Evolutionary conservation across 2,797 vertebrate species (phyloP).

Genomic region (Bufotes viridis): DNA sequence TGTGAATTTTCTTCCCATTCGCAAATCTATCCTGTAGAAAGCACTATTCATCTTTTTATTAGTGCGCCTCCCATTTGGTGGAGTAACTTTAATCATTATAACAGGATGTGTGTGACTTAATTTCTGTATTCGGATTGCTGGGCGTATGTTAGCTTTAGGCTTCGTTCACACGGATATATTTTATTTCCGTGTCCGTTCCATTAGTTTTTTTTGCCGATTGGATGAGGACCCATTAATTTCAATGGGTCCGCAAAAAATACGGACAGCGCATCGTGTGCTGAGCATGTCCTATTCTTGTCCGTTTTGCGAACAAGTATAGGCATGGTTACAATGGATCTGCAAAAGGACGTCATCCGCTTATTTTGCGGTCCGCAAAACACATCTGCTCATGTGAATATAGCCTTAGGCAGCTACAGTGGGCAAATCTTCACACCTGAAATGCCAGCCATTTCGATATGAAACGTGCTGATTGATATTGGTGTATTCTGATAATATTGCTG

Average conservation of each 20-base stretch:
- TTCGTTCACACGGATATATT: too few species aligned
- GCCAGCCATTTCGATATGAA: not conserved
- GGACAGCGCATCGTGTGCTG: too few species aligned
- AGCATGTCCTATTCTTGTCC: too few species aligned
- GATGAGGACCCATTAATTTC: too few species aligned
- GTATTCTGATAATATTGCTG: conserved; percentile 64
- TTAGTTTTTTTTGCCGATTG: too few species aligned
- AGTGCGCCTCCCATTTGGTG: not conserved
- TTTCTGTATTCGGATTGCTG: conserved; percentile 2
- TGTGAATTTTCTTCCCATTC: not conserved
- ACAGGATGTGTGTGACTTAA: not conserved
- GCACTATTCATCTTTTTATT: not conserved
- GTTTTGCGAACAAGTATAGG: too few species aligned
- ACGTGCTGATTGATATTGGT: conserved; percentile 10
- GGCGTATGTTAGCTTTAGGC: conserved; percentile 3
- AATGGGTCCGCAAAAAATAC: too few species aligned
- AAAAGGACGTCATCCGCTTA: too few species aligned
- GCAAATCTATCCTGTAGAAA: not conserved
- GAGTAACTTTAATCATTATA: not conserved
- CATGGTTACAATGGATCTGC: too few species aligned
- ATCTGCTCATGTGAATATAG: too few species aligned
- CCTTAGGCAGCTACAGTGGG: not conserved
- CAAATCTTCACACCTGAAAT: not conserved
- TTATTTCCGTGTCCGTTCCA: too few species aligned
- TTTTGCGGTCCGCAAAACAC: too few species aligned